Percentiles rank a stretch among this genome's conserved stretches.
Conservation (phyloP, 2,797 vertebrate species). For the Centropyge bicolor region DNA sequence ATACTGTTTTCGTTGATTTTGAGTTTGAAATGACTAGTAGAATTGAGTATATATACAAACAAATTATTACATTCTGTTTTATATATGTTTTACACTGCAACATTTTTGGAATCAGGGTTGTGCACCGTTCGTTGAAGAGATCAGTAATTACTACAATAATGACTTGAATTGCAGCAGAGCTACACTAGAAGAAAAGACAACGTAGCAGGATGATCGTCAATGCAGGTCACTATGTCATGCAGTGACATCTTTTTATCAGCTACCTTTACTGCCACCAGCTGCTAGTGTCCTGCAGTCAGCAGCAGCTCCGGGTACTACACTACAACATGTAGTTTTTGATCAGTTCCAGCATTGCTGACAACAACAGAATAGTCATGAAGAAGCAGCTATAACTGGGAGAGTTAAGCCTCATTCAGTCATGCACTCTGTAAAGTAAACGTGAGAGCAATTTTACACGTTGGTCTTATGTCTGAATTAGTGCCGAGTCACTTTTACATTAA, state of each 20-base stretch:
- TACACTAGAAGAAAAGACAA: not conserved
- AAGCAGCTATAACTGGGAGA: not conserved
- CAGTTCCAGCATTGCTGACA: not conserved
- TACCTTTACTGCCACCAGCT: not conserved
- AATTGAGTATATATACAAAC: no score
- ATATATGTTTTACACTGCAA: no score
- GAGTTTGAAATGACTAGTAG: no score
- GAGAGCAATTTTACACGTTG: not conserved
- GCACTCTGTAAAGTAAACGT: not conserved
- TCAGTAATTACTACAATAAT: no score
- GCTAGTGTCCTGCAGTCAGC: not conserved
- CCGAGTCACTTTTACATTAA: not conserved
- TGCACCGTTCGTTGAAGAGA: no score
- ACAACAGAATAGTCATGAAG: not conserved
- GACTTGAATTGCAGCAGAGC: not conserved
- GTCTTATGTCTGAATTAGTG: not conserved
- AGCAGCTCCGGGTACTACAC: not conserved
- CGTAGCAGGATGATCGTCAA: not conserved
- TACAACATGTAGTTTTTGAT: not conserved
- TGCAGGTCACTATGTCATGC: not conserved
- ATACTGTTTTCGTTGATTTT: no score
- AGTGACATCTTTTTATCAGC: no score
- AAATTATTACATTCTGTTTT: no score
- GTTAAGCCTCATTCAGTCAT: not conserved
- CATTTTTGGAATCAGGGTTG: no score